Percentiles rank a stretch among this genome's conserved stretches.
Evolutionary conservation across 2,888 invertebrate species (phyloP).

Genomic region (Cantharis flavilabris): DNA sequence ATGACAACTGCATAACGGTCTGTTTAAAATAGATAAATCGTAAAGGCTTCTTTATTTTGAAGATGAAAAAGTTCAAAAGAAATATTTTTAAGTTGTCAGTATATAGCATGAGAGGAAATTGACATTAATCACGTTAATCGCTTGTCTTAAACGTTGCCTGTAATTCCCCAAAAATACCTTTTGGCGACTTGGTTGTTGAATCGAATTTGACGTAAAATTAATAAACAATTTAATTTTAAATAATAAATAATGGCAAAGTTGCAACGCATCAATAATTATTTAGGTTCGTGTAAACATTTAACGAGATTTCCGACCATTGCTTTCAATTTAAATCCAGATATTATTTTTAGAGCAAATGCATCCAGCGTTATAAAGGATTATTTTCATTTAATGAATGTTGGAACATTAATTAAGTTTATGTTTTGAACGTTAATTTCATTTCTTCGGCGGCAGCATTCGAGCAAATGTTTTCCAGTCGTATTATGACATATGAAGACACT

Average conservation of each 20-base stretch:
- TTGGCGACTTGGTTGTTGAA: not conserved
- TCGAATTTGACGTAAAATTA: not conserved
- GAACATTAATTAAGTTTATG: constrained; percentile 4
- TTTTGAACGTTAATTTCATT: constrained; percentile 1
- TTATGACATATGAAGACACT: constrained; percentile 4
- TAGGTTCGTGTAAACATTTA: not conserved
- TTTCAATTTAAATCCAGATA: not conserved
- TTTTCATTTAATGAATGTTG: constrained; percentile 4
- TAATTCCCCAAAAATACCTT: not conserved
- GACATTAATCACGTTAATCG: not conserved
- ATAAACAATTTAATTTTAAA: not conserved
- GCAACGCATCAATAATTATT: constrained; percentile 3
- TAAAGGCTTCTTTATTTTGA: not conserved
- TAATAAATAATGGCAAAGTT: not conserved
- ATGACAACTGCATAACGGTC: not conserved
- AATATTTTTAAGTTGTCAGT: not conserved
- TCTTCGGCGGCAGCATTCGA: constrained; percentile 2
- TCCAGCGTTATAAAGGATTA: not conserved
- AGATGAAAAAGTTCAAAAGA: not conserved
- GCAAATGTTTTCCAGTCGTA: constrained; percentile 2
- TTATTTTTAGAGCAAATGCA: not conserved
- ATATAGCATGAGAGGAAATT: not conserved
- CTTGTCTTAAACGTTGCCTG: not conserved
- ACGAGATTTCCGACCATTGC: not conserved
- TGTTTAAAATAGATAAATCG: not conserved